Percentiles rank a stretch among this genome's conserved stretches.
Conservation (phyloP, 2,888 invertebrate genomes). For the Scaptomyza cyrtandrae region DNA sequence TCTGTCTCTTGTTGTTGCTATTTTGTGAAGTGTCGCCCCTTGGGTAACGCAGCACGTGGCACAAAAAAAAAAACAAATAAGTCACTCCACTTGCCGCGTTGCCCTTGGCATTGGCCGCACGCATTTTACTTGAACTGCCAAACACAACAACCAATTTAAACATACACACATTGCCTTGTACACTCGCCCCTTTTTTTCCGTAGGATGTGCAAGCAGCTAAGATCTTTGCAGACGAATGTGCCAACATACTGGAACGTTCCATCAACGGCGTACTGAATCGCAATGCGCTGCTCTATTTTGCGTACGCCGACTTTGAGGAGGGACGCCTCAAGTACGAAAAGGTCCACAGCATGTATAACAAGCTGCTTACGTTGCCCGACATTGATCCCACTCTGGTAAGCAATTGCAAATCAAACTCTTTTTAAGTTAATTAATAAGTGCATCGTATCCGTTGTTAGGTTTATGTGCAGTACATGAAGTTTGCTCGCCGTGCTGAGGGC, state of each 20-base stretch:
- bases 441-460: conserved; percentile 86
- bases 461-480: conserved; percentile 99
- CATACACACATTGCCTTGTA: neutral
- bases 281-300: conserved; percentile 97
- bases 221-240: conserved; percentile 96
- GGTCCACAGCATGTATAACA: conserved; percentile 97
- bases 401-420: conserved; percentile 17
- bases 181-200: neutral
- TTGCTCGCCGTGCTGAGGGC: conserved; percentile 97
- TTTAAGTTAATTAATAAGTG: neutral
- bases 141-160: neutral
- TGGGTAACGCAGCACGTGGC: conserved; percentile 64
- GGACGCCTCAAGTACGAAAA: conserved; percentile 97
- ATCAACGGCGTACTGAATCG: conserved; percentile 94
- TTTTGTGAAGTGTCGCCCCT: conserved; percentile 70
- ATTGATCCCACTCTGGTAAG: conserved; percentile 97
- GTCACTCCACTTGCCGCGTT: conserved; percentile 77
- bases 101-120: conserved; percentile 73
- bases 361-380: conserved; percentile 93
- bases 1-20: conserved; percentile 62
- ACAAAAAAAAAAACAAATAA: neutral
- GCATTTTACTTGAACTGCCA: conserved; percentile 71
- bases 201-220: conserved; percentile 97
- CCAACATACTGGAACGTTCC: conserved; percentile 97
- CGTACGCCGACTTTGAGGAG: conserved; percentile 99